A percentile compares a stretch with the other conserved stretches of the same genome.
Evolutionary conservation across 2,113 vertebrate genomes (phyloP).

Genomic region (Marcusenius ussheri): DNA sequence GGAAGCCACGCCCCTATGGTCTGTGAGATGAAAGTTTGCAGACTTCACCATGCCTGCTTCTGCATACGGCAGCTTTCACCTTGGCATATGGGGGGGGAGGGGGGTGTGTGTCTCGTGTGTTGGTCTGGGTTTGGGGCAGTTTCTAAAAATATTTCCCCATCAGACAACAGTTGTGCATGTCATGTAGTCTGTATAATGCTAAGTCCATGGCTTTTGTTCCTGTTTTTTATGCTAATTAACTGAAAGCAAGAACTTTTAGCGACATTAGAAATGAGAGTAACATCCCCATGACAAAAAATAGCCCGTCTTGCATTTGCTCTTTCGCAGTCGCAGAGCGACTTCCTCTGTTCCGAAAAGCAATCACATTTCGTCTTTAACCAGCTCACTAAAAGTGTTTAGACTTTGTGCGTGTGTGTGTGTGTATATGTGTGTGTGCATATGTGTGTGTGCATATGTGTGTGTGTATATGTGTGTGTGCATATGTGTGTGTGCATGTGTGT

Average conservation of each 20-base stretch:
- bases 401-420: not conserved
- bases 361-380: not conserved
- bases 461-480: fast-evolving
- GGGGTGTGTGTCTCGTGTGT: not conserved
- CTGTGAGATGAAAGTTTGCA: not conserved
- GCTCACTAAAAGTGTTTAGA: not conserved
- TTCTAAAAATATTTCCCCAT: not conserved
- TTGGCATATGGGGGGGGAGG: not conserved
- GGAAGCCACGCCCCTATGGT: not conserved
- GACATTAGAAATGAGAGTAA: not conserved
- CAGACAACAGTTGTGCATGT: not conserved
- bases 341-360: not conserved
- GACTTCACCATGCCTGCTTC: not conserved
- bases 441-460: not conserved
- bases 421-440: not conserved
- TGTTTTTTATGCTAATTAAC: not conserved
- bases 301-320: not conserved
- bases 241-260: not conserved
- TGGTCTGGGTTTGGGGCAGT: not conserved
- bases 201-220: not conserved
- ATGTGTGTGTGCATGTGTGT: not conserved
- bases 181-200: not conserved
- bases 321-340: not conserved
- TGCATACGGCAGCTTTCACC: not conserved
- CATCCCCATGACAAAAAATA: not conserved